Evolutionary conservation across 2,113 vertebrate species (phyloP), one percentile per base, ranked within the genome.

Genomic region (Sebastes fasciatus): DNA sequence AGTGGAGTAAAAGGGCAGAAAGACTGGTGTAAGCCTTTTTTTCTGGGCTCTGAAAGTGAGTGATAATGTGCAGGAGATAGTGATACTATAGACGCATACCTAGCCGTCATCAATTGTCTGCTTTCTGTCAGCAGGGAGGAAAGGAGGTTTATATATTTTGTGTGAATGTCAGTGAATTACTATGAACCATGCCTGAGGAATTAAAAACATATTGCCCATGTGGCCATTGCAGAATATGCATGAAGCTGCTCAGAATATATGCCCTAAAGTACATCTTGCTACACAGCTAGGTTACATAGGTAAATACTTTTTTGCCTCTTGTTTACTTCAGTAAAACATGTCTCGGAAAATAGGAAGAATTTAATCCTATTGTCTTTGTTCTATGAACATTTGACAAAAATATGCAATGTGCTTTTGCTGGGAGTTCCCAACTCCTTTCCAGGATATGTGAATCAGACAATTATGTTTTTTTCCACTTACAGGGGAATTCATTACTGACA

Each of bases 11-110:
- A 62, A 63, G 42, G 64, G 12, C 34, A 63, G 60, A 69, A 61
- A 62, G 46, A 46, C 5, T 2, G 0, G 10, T 7, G 42, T 60
- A 21, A 64, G 62, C 48, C 2, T 8, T 73, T 49, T 12, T 42
- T 51, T 67, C 43, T 55, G 40, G 65, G 21, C 55, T 68, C 68
- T 11, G 65, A 74, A 61, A 80, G 74, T 80, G 64, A 83, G 23
- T 58, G 64, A 69, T 83, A 54, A 51, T 64, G 58, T 74, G 80
- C 54, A 65, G 68, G 51, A 69, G 62, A 75, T 70, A 12, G 51
- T 5, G 23, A 61, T 70, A 34, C 34, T 34, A 62, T 46, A 23
- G 74, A 61, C 52, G 55, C 77, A 68, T 76, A 64, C 57, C 57
- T 55, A 54, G n/a, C 43, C 1, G 9, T 19, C 71, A 82, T 77